A percentile compares a stretch with the other conserved stretches of the same genome.
These are phyloP conservation scores for Callospermophilus lateralis DNA, from an alignment of 2,113 vertebrate genomes.

Conservation along the genomic window DNA sequence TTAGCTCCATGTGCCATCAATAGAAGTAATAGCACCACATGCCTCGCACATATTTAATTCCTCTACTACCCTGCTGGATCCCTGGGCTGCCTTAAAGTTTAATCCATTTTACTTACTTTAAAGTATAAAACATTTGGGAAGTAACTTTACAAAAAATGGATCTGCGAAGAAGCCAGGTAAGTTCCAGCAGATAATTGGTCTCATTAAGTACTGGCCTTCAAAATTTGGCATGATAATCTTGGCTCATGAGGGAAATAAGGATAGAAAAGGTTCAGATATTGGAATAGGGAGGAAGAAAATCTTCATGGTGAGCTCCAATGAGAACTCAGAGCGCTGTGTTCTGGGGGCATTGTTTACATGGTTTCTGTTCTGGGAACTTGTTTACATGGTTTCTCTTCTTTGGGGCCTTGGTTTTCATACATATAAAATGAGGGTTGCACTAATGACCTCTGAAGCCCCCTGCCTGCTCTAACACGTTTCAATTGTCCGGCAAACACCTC, in stretches of 20 bases:
- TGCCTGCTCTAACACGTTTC: background rate
- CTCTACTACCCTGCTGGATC: background rate
- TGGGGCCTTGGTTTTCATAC: background rate
- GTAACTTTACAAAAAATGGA: slow-evolving; percentile 15
- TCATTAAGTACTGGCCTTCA: slow-evolving; percentile 5
- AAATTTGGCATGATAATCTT: background rate
- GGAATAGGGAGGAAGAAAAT: background rate
- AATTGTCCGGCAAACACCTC: background rate
- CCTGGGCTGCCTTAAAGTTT: background rate
- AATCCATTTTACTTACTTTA: slow-evolving; percentile 10
- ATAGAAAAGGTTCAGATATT: background rate
- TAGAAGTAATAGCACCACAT: background rate
- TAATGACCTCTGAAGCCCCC: background rate
- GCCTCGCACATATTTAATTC: background rate
- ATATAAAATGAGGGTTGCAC: background rate
- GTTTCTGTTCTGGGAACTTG: background rate
- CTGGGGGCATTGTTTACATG: background rate
- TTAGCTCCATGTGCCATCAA: background rate
- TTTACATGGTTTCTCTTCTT: background rate
- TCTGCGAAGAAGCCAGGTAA: background rate
- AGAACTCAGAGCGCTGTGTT: background rate
- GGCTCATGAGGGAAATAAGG: background rate
- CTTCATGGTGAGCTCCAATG: rapidly evolving
- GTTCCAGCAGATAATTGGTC: background rate
- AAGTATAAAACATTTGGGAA: background rate